Evolutionary conservation across 2,888 invertebrate genomes (phyloP), one percentile per base, ranked within the genome.

Genomic region (Dexiosoma caninum): DNA sequence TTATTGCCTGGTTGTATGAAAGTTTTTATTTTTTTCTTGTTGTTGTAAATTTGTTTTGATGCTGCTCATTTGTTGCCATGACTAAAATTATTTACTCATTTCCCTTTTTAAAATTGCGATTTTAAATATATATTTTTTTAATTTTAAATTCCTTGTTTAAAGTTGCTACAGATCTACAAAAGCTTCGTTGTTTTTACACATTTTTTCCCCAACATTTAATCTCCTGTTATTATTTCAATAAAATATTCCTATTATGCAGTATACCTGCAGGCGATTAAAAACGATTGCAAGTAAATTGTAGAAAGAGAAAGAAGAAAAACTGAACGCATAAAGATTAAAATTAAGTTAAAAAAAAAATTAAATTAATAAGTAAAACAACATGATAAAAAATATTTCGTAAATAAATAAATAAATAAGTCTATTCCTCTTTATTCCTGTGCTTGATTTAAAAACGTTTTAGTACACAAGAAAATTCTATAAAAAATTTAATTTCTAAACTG

Each of bases 1-100:
- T 44, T 21, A 27, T 12, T n/a, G n/a, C n/a, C n/a, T n/a, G n/a
- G n/a, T n/a, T n/a, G n/a, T n/a, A n/a, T n/a, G n/a, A n/a, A n/a
- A n/a, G n/a, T n/a, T n/a, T n/a, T n/a, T n/a, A n/a, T 44, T 14
- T 44, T 60, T 67, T 10, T 21, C 37, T 2, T 59, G 35, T n/a
- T n/a, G n/a, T n/a, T n/a, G n/a, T n/a, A n/a, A n/a, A n/a, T 55
- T 35, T 66, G 10, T 67, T 71, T 62, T 64, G 30, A 60, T 62
- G 59, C 51, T 72, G 81, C 76, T 81, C 76, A 77, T 81, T 81
- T 81, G 76, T 72, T 69, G 76, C n/a, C 60, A 72, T 69, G 81
- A 62, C 71, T n/a, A 46, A 72, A 27, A 72, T 51, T 69, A 21
- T 51, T 59, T 74, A 42, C 32, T 55, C 37, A 30, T 64, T 35